Evolutionary conservation across 2,888 invertebrate species (phyloP).

Genomic region (Morpho deidamia): DNA sequence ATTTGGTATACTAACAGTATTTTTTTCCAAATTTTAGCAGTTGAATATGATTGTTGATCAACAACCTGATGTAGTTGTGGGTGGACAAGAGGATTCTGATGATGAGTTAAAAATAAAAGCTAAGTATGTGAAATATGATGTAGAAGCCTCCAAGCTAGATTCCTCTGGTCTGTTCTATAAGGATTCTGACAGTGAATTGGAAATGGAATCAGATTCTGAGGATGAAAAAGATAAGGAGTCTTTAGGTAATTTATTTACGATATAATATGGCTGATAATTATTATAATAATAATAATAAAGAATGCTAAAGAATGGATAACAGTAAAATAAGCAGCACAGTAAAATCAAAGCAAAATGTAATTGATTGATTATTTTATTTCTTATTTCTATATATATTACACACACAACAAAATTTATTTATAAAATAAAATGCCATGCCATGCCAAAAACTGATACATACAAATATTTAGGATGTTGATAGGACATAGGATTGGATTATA

Average conservation of each 20-base stretch:
- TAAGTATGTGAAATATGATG: conserved; percentile 81
- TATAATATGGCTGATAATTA: neutral
- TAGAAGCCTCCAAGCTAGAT: conserved; percentile 82
- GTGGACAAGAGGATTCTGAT: conserved; percentile 81
- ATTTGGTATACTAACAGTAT: neutral
- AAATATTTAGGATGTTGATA: too few species aligned
- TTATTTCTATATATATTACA: too few species aligned
- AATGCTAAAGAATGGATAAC: too few species aligned
- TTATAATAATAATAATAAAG: too few species aligned
- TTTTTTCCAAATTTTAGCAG: conserved; percentile 41
- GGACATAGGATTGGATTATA: too few species aligned
- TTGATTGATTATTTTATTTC: too few species aligned
- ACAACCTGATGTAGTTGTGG: conserved; percentile 81
- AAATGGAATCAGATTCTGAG: conserved; percentile 78
- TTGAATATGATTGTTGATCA: conserved; percentile 78
- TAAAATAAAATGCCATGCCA: too few species aligned
- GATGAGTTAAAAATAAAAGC: conserved; percentile 71
- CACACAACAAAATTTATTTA: too few species aligned
- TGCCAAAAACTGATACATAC: too few species aligned
- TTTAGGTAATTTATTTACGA: conserved; percentile 60
- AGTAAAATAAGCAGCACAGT: too few species aligned
- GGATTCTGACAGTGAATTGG: conserved; percentile 81
- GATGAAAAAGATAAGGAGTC: conserved; percentile 75
- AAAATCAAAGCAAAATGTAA: too few species aligned
- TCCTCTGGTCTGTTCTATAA: conserved; percentile 84